Conservation (phyloP, 2,797 vertebrate genomes). For the Corythornis leucogaster region DNA sequence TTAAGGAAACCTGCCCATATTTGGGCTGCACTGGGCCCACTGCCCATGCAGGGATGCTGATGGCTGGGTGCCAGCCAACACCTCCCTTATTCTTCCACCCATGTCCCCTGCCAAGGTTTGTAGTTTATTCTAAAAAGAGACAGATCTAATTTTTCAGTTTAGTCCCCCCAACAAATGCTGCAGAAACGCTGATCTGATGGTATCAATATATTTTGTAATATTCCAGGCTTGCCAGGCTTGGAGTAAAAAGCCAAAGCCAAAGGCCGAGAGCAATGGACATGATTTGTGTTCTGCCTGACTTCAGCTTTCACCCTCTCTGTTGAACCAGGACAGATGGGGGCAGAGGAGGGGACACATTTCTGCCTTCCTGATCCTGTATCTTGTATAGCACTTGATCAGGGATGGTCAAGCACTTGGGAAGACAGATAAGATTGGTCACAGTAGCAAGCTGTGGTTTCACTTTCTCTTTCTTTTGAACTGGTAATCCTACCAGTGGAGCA, state of each 20-base stretch:
- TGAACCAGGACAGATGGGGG: not conserved
- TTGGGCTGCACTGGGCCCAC: not conserved
- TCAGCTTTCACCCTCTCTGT: not conserved
- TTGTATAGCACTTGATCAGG: not conserved
- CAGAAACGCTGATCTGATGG: not conserved
- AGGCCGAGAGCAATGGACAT: not conserved
- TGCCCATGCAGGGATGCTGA: not conserved
- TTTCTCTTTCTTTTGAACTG: not conserved
- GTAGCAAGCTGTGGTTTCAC: not conserved
- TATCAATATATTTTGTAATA: rapidly evolving
- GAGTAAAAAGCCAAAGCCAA: not conserved
- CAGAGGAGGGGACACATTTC: not conserved
- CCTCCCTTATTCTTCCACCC: not conserved
- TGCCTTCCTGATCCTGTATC: not conserved
- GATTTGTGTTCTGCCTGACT: not conserved
- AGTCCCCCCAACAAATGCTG: no score
- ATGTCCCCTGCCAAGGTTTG: not conserved
- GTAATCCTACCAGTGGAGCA: not conserved
- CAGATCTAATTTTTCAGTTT: not conserved
- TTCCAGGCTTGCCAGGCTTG: not conserved
- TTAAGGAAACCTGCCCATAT: not conserved
- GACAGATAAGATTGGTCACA: not conserved
- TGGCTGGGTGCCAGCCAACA: not conserved
- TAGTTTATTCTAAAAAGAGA: not conserved
- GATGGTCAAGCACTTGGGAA: not conserved